These are phyloP conservation scores for Agonopterix alstromeriana DNA, from an alignment of 2,888 invertebrate species.

Conservation along the genomic window DNA sequence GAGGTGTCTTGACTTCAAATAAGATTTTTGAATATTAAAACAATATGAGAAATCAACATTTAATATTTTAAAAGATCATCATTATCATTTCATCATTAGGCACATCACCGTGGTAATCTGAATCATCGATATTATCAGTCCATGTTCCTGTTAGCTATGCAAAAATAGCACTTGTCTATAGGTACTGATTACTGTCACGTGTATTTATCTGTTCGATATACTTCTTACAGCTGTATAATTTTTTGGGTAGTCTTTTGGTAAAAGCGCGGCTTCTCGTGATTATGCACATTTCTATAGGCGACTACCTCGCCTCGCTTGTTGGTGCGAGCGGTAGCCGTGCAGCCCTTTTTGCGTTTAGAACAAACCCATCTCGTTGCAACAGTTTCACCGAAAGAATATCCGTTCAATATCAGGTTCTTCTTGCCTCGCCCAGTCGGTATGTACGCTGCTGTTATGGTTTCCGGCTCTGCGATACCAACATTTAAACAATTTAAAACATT, in stretches of 20 bases:
- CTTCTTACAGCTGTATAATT: conserved; percentile 28
- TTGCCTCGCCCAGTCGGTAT: conserved; percentile 51
- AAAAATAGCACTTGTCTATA: no score
- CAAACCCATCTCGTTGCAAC: conserved; percentile 41
- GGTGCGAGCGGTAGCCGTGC: conserved; percentile 48
- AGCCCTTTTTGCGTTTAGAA: conserved; percentile 32
- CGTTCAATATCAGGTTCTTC: conserved; percentile 42
- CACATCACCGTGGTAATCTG: no score
- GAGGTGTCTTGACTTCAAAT: no score
- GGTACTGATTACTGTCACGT: no score
- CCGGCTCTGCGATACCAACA: background rate
- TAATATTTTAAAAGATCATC: no score
- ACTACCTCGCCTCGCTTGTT: conserved; percentile 44
- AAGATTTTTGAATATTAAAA: no score
- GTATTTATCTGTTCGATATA: background rate
- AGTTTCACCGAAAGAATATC: conserved; percentile 42
- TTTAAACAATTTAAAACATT: no score
- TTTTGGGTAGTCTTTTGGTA: conserved; percentile 44
- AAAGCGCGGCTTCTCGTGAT: conserved; percentile 48
- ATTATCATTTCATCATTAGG: no score
- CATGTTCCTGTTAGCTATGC: no score
- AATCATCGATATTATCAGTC: no score
- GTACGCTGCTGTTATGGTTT: conserved; percentile 25
- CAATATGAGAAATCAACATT: no score
- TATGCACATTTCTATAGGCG: conserved; percentile 33